phyloP scores from a whole-genome alignment of 2,113 vertebrate genomes.

The Lonchura striata region DNA sequence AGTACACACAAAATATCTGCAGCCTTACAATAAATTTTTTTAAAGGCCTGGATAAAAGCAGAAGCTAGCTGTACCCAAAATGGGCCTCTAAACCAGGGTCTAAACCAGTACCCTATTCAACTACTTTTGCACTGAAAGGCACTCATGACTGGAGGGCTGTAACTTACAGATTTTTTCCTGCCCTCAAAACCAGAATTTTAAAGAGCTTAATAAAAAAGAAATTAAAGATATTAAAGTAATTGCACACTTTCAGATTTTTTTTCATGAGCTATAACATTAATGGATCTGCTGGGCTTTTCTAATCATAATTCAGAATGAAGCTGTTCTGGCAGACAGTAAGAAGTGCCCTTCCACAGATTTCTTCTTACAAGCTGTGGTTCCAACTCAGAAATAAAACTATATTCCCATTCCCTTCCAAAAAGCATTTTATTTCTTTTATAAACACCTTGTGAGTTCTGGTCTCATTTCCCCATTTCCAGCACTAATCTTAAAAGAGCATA shows the following conservation, averaged over 20 bases:
- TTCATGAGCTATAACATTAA: background rate
- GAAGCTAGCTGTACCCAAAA: background rate
- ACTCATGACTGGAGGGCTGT: background rate
- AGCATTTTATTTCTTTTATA: background rate
- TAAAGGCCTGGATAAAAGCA: background rate
- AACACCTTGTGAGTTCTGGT: background rate
- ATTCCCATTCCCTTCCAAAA: background rate
- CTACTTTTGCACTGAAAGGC: background rate
- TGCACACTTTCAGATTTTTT: background rate
- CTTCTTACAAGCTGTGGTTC: background rate
- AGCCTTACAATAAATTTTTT: background rate
- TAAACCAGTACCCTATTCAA: background rate
- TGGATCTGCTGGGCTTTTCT: background rate
- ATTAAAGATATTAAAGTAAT: background rate
- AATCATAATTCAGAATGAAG: background rate
- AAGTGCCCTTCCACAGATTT: background rate
- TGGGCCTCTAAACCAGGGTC: background rate
- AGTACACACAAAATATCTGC: fast-evolving
- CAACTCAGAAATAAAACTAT: background rate
- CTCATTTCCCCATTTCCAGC: background rate
- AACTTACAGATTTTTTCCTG: background rate
- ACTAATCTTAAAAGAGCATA: background rate
- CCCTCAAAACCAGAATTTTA: background rate
- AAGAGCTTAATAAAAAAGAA: background rate
- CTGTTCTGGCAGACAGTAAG: background rate